Percentiles rank a stretch among this genome's conserved stretches.
Evolutionary conservation across 2,888 invertebrate species (phyloP).

Genomic region (Macaria notata): DNA sequence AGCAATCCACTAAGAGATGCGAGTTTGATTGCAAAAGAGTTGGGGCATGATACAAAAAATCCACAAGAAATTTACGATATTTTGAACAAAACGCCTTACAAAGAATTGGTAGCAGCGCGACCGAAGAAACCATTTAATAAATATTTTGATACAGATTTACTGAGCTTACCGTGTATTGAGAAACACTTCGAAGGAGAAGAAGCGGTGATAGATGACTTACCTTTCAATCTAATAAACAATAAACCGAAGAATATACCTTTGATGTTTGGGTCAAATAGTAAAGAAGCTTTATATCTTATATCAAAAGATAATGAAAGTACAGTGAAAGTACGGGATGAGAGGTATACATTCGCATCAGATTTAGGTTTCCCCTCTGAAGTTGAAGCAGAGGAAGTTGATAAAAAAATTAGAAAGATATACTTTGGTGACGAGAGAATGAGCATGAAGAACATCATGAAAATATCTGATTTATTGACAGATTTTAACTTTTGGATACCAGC

Average conservation of each 20-base stretch:
- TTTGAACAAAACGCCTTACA: constrained; percentile 50
- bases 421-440: constrained; percentile 67
- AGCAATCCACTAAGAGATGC: constrained; percentile 63
- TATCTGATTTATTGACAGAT: constrained; percentile 62
- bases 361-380: constrained; percentile 54
- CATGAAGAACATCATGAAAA: constrained; percentile 57
- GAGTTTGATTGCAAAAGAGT: constrained; percentile 57
- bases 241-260: constrained; percentile 52
- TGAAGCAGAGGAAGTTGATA: constrained; percentile 48
- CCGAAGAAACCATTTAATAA: constrained; percentile 55
- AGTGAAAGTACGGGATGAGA: constrained; percentile 48
- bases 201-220: constrained; percentile 59
- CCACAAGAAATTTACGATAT: constrained; percentile 62
- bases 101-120: constrained; percentile 48
- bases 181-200: constrained; percentile 56
- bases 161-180: constrained; percentile 69
- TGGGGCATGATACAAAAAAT: constrained; percentile 58
- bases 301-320: constrained; percentile 41
- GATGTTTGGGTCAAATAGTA: constrained; percentile 61
- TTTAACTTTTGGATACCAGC: constrained; percentile 67
- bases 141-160: constrained; percentile 64
- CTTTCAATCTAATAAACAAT: constrained; percentile 57
- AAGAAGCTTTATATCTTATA: constrained; percentile 57
- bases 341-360: constrained; percentile 68
- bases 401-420: constrained; percentile 62